phyloP scores from a whole-genome alignment of 2,797 vertebrate genomes.

The Dendrocincla fuliginosa region DNA sequence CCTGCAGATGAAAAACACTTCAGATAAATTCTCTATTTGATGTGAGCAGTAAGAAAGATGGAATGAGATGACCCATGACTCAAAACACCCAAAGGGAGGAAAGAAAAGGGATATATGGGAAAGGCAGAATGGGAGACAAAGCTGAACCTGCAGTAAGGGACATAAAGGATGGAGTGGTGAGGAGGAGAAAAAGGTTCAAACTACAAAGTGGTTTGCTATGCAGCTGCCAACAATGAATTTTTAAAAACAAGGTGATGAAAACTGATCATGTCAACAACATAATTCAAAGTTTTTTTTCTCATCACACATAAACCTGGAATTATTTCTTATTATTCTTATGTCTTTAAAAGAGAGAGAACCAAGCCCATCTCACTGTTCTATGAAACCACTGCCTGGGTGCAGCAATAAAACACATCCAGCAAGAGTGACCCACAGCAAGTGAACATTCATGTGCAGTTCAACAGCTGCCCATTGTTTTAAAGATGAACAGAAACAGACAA shows the following conservation, averaged over 20 bases:
- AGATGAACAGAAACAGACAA: slow-evolving; percentile 65
- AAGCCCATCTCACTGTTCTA: background rate
- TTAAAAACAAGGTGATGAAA: background rate
- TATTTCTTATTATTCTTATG: background rate
- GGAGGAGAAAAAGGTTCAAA: background rate
- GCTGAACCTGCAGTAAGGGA: background rate
- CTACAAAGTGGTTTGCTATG: background rate
- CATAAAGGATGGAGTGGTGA: fast-evolving
- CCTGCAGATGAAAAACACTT: background rate
- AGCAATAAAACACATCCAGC: background rate
- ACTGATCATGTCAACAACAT: background rate
- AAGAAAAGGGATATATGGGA: background rate
- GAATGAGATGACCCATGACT: background rate
- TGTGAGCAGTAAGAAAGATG: background rate
- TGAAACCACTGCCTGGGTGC: background rate
- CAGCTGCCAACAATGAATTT: background rate
- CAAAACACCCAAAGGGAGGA: background rate
- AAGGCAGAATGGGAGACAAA: background rate
- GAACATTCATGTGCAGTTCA: background rate
- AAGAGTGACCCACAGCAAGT: background rate
- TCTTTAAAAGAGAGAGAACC: background rate
- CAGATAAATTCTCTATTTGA: background rate
- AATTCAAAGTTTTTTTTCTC: background rate
- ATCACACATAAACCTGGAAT: background rate
- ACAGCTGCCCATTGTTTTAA: slow-evolving; percentile 59